Conservation (phyloP, 1,140 invertebrate genomes). For the Drosophila pallidifrons region DNA sequence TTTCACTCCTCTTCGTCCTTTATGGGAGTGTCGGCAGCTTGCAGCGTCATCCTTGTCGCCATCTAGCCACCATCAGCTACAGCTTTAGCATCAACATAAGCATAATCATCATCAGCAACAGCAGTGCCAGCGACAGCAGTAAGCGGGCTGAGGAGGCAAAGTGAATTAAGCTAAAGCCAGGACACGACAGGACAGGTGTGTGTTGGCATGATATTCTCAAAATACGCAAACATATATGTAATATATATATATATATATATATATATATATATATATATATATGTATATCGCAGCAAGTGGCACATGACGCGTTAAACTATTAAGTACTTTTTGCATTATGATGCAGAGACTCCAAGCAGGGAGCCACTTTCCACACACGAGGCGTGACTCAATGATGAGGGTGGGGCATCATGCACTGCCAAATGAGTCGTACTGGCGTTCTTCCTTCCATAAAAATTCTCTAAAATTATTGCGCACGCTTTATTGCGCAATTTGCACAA, state of each 20-base stretch:
- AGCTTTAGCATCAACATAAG: constrained; percentile 11
- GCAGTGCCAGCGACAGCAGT: background rate
- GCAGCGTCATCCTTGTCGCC: constrained; percentile 42
- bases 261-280: background rate
- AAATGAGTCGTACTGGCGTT: constrained; percentile 8
- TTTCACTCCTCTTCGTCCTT: background rate
- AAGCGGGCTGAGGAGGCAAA: constrained; percentile 10
- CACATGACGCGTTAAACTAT: constrained; percentile 75
- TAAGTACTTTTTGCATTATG: constrained; percentile 57
- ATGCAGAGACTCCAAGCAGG: background rate
- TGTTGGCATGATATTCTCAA: constrained; percentile 32
- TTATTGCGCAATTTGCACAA: background rate
- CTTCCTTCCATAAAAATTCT: background rate
- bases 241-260: background rate
- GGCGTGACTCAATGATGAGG: constrained; percentile 15
- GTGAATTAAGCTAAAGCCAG: constrained; percentile 44
- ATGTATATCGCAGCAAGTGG: constrained; percentile 37
- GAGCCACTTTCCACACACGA: background rate
- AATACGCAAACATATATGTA: constrained; percentile 26
- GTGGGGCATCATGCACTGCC: background rate
- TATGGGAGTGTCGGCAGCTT: background rate
- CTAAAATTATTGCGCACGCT: background rate
- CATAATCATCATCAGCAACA: constrained; percentile 39
- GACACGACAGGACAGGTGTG: constrained; percentile 30
- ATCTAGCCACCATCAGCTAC: constrained; percentile 33